These are phyloP conservation scores for Auanema freiburgensis DNA, from an alignment of 2,888 invertebrate species.

Conservation along the genomic window DNA sequence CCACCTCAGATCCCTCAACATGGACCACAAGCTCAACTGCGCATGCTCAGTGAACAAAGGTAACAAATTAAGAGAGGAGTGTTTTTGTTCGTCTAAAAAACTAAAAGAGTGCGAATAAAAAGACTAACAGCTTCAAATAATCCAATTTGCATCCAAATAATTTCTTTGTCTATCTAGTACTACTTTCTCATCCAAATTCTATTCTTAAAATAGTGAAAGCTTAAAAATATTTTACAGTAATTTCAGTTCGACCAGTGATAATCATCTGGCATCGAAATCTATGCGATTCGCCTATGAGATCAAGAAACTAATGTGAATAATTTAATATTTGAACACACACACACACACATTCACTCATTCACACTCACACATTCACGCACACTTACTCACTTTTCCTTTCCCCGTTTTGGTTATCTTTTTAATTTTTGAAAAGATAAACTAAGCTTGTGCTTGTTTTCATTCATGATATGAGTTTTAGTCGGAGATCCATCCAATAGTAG, in stretches of 20 bases:
- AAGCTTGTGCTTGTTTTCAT: too few species aligned
- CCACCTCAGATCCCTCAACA: slow-evolving; percentile 21
- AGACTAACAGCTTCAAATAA: slow-evolving; percentile 1
- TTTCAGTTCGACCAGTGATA: slow-evolving; percentile 54
- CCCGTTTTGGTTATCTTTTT: too few species aligned
- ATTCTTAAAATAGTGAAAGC: neutral
- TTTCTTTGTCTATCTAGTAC: neutral
- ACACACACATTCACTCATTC: slow-evolving; percentile 10
- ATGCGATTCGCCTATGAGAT: slow-evolving; percentile 97
- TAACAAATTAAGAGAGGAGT: slow-evolving; percentile 14
- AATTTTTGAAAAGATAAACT: too few species aligned
- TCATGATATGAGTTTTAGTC: too few species aligned
- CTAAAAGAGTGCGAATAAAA: neutral
- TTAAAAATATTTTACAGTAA: neutral
- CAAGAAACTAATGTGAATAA: slow-evolving; percentile 95
- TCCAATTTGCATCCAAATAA: neutral
- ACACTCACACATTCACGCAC: slow-evolving; percentile 9
- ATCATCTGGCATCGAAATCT: slow-evolving; percentile 49
- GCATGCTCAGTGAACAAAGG: slow-evolving; percentile 50
- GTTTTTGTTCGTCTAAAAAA: neutral
- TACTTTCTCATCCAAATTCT: neutral
- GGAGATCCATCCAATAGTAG: too few species aligned
- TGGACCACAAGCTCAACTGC: slow-evolving; percentile 40
- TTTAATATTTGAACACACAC: slow-evolving; percentile 16
- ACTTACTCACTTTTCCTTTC: too few species aligned